Base-by-base conservation (phyloP, 1,140 invertebrate species). In the Drosophila takahashii region DNA sequence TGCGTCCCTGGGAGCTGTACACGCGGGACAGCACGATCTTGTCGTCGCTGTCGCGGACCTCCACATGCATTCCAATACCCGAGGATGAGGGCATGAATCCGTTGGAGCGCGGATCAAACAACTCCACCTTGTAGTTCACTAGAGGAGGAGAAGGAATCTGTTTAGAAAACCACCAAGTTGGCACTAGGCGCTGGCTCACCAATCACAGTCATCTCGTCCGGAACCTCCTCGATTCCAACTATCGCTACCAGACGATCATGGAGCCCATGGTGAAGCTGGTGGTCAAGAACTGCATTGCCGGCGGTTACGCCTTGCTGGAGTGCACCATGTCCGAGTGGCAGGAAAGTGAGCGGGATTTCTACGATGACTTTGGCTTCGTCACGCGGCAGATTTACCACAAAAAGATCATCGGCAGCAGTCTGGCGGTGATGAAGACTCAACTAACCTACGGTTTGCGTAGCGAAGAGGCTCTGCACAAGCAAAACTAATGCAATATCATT, bases 61-160 rank as follows among this genome's bases (percentile, higher is more conserved):
- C 98, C 3, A 99, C 99, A 93, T 99, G 98, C 98, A 99, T 99
- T 26, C 99, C 99, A 87, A 99, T 98, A 16, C 98, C 98, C 58
- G 97, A 95, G 18, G 95, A 96, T 4, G 97, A 97, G 0, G 96
- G 96, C 96, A 98, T 97, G 79, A 97, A 98, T 7, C 97, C 97
- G 59, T 97, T 96, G 54, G 97, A 98, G 80, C 96, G 94, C 37
- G 98, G 97, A 93, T 99, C 98, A 92, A 96, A 98, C 2, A 99
- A 92, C 90, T 99, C 97, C 50, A 99, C 98, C 94, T 99, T 99
- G 91, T 99, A 99, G 92, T 98, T 98, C 3, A 99, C 98, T 99
- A 92, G 5, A 10, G 59, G n/a, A n/a, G 27, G 36, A 11, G 91
- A 70, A 67, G 27, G 9, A 15, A 64, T 62, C 8, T 1, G 81